These are phyloP conservation scores for Eumeta japonica DNA, from an alignment of 1,140 invertebrate species.

Conservation along the genomic window DNA sequence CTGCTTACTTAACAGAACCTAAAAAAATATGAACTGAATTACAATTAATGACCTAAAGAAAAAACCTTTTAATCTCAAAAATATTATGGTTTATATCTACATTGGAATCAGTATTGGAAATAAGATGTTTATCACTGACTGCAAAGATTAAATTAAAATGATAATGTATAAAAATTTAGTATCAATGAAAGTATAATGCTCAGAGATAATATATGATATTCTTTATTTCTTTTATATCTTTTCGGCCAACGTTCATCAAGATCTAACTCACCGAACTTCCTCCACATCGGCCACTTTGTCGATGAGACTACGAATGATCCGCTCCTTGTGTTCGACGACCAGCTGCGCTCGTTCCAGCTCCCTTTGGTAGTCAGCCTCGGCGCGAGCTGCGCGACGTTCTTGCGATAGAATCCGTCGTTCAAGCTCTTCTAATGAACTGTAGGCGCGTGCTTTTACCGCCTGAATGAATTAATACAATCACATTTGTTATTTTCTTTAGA, in stretches of 20 bases:
- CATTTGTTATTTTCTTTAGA: no score
- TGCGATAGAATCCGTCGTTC: constrained; percentile 41
- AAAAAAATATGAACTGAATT: no score
- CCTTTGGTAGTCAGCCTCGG: constrained; percentile 28
- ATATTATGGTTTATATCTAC: no score
- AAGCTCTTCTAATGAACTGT: constrained; percentile 34
- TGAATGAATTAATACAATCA: constrained; percentile 6
- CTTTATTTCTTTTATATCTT: not conserved
- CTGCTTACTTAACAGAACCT: no score
- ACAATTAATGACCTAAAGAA: no score
- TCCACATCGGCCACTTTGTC: constrained; percentile 46
- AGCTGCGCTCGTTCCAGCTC: constrained; percentile 32
- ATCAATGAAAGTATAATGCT: no score
- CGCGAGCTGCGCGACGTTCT: constrained; percentile 28
- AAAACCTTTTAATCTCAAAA: no score
- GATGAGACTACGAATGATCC: constrained; percentile 38
- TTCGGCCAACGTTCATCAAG: no score
- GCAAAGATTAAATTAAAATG: no score
- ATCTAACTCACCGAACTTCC: constrained; percentile 17
- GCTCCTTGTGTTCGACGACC: constrained; percentile 40
- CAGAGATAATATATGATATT: not conserved
- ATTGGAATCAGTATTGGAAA: no score
- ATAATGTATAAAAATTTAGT: no score
- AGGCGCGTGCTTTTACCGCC: constrained; percentile 39
- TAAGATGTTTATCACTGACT: no score